Evolutionary conservation across 2,888 invertebrate species (phyloP).

Genomic region (Rotaria macrura): DNA sequence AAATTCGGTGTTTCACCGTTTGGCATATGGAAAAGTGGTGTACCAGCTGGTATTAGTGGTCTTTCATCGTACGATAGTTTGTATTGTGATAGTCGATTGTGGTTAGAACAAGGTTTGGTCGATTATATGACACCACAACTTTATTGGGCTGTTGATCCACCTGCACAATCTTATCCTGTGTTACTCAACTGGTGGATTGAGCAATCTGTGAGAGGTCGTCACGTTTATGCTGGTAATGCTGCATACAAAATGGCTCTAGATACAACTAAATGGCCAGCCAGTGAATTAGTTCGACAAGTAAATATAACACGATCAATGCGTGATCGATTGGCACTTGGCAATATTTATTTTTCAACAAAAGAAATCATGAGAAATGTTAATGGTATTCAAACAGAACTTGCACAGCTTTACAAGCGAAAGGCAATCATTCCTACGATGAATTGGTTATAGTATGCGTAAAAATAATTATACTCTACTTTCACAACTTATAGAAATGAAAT

Average conservation of each 20-base stretch:
- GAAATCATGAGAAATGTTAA: constrained; percentile 28
- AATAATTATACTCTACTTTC: too few species aligned
- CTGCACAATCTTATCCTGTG: constrained; percentile 42
- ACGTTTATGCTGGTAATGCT: constrained; percentile 41
- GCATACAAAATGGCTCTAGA: constrained; percentile 37
- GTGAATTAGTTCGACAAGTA: constrained; percentile 40
- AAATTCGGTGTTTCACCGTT: constrained; percentile 45
- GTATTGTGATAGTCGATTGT: constrained; percentile 42
- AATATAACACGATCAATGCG: constrained; percentile 34
- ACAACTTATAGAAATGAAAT: too few species aligned
- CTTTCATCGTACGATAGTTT: constrained; percentile 37
- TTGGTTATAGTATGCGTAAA: neutral
- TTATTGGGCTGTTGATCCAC: constrained; percentile 44
- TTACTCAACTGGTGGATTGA: constrained; percentile 44
- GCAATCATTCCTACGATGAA: neutral
- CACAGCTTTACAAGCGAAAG: neutral
- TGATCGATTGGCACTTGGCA: constrained; percentile 17
- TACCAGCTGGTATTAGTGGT: constrained; percentile 38
- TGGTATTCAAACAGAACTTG: constrained; percentile 23
- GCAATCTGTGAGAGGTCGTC: constrained; percentile 38
- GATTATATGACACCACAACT: constrained; percentile 44
- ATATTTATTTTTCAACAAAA: constrained; percentile 27
- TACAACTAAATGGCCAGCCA: constrained; percentile 38
- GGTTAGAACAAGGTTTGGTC: constrained; percentile 42
- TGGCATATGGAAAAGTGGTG: constrained; percentile 43